Base-by-base conservation (phyloP, 2,888 invertebrate genomes). In the Lithophane ornitopus region DNA sequence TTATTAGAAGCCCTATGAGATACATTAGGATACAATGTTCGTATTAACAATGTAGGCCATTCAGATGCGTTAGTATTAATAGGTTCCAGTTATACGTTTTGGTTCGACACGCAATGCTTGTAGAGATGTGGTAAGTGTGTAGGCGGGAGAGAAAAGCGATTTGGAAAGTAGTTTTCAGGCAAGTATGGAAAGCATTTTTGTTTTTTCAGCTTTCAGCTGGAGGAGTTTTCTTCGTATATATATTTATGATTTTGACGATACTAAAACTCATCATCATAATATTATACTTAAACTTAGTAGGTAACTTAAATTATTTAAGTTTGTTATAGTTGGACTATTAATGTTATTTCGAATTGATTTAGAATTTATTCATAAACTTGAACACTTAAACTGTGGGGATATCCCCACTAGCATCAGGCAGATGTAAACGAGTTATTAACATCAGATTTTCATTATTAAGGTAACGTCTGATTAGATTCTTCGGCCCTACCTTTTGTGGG, bases 51-150 rank as follows among this genome's bases (percentile, higher is more conserved):
- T 84, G 82, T 82, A 70, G 74, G 72, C 72, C 78, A 78, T 79
- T 79, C 74, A 74, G 79, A 76, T 81, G 80, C 76, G 79, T 82
- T 81, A 62, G 74, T 81, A 80, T 83, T 86, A 85, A 85, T 80
- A 65, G 80, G 44, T 68, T 78, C 77, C 67, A 79, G 85, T 86
- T 87, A 84, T 87, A 85, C 82, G 84, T 86, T 89, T 87, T 84
- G 85, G 85, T 85, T 86, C 84, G 81, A 82, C 89, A 89, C 86
- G 89, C 89, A 84, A 89, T 78, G 73, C 8, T 16, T 34, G 46
- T 83, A 74, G 70, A 41, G 84, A 49, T 52, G 22, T 52, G 78
- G 84, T 77, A 0, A 0, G 14, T 67, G 22, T 74, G 80, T 41
- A 4, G 41, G 77, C 72, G 84, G 49, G 11, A 19, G 39, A 39